phyloP scores from a whole-genome alignment of 2,113 vertebrate genomes.

The Panthera uncia region DNA sequence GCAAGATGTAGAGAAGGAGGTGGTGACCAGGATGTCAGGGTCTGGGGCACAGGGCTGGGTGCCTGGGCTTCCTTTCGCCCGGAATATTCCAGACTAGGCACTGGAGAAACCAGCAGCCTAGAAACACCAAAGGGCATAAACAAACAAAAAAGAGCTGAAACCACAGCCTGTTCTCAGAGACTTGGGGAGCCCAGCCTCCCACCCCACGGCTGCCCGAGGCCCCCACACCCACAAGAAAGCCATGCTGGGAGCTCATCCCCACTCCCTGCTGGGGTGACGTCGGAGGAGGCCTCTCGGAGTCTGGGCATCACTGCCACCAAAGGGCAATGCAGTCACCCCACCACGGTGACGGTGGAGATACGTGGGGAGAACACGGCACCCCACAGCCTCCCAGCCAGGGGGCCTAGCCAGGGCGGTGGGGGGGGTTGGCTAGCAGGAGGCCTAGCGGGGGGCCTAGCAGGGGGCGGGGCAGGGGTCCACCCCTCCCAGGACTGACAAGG shows the following conservation, averaged over 20 bases:
- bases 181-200: too few relatives aligned
- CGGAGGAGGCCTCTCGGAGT: too few relatives aligned
- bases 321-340: not conserved
- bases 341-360: not conserved
- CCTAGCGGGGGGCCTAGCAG: too few relatives aligned
- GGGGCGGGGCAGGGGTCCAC: not conserved
- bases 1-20: not conserved
- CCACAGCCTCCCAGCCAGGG: not conserved
- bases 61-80: not conserved
- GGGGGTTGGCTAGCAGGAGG: too few relatives aligned
- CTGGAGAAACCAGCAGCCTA: not conserved
- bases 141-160: not conserved
- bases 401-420: too few relatives aligned
- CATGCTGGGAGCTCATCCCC: too few relatives aligned
- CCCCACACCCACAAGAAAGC: too few relatives aligned
- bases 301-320: too few relatives aligned
- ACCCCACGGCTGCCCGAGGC: too few relatives aligned
- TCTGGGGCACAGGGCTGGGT: too few relatives aligned
- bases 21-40: not conserved
- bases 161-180: not conserved
- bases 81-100: not conserved
- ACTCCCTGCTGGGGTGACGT: not conserved
- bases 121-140: not conserved
- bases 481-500: not conserved
- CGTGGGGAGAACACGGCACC: not conserved